A percentile compares a stretch with the other conserved stretches of the same genome.
These are phyloP conservation scores for Phrynosoma blainvillii DNA, from an alignment of 2,113 vertebrate genomes.

Conservation along the genomic window DNA sequence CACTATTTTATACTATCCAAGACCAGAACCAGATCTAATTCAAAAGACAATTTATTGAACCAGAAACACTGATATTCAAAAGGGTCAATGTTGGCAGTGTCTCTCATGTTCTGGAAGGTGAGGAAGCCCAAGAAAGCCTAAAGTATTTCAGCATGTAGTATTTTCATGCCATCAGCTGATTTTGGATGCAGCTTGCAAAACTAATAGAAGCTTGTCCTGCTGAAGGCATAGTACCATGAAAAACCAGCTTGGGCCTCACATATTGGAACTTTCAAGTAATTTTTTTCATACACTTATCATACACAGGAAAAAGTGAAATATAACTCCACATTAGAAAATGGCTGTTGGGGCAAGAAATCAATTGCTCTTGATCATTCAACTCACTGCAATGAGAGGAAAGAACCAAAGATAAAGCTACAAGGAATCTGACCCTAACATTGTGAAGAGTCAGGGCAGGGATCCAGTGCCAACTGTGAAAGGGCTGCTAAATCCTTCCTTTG, in stretches of 20 bases:
- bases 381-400: no score
- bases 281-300: not conserved
- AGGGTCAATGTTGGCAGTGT: not conserved
- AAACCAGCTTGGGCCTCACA: not conserved
- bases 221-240: not conserved
- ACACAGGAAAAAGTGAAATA: not conserved
- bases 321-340: not conserved
- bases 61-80: not conserved
- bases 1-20: not conserved
- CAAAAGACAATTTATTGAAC: slow-evolving; percentile 12
- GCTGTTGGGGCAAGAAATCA: not conserved
- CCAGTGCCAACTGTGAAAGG: not conserved
- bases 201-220: not conserved
- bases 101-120: not conserved
- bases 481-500: not conserved
- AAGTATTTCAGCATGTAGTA: not conserved
- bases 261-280: not conserved
- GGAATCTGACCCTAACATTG: not conserved
- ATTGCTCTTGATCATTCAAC: not conserved
- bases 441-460: no score
- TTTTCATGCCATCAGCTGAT: not conserved
- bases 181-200: no score
- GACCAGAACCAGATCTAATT: not conserved
- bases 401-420: not conserved
- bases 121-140: not conserved